phyloP scores from a whole-genome alignment of 2,888 invertebrate species.

The Psococerastis gibbosa region DNA sequence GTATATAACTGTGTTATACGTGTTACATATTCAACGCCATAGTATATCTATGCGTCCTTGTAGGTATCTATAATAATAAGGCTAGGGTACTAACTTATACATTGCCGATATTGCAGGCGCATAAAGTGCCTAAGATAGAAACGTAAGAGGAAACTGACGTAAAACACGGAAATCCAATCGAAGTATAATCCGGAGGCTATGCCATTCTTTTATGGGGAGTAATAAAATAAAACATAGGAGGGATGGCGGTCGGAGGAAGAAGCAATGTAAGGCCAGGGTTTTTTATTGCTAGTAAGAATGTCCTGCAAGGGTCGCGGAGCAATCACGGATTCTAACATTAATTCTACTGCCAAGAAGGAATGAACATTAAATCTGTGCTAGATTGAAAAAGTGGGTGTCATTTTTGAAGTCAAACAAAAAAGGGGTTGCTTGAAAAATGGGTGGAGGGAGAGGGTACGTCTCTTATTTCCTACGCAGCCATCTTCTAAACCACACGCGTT shows the following conservation, averaged over 20 bases:
- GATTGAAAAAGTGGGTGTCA: constrained; percentile 11
- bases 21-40: no score
- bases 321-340: constrained; percentile 2
- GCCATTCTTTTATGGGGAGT: neutral
- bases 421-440: constrained; percentile 10
- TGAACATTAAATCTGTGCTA: constrained; percentile 10
- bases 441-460: neutral
- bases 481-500: no score
- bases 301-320: constrained; percentile 1
- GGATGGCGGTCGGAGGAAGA: neutral
- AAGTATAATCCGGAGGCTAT: neutral
- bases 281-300: constrained; percentile 10
- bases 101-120: no score
- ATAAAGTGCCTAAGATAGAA: neutral
- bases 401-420: constrained; percentile 11
- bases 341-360: constrained; percentile 2
- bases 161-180: neutral
- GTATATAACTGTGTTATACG: no score
- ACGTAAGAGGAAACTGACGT: neutral
- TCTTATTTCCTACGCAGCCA: no score
- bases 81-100: neutral
- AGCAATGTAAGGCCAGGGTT: neutral
- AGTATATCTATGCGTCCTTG: no score
- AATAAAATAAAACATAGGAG: neutral
- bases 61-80: neutral